Percentiles rank a stretch among this genome's conserved stretches.
These are phyloP conservation scores for Diarsia rubi DNA, from an alignment of 2,888 invertebrate genomes.

Conservation along the genomic window DNA sequence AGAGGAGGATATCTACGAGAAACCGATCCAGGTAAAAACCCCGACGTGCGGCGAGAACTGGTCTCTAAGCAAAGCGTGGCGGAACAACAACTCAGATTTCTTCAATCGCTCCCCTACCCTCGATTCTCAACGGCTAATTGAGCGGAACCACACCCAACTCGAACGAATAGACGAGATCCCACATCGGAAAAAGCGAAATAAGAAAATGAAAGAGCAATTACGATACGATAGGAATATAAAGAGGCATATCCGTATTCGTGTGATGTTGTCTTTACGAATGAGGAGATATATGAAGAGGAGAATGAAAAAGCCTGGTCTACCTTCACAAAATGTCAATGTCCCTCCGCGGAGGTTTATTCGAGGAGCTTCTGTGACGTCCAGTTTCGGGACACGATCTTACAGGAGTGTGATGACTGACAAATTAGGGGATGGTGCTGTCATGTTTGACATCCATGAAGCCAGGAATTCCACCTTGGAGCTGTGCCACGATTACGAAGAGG, in stretches of 20 bases:
- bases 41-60: constrained; percentile 88
- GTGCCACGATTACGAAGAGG: constrained; percentile 87
- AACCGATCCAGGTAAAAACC: constrained; percentile 83
- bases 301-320: constrained; percentile 75
- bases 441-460: constrained; percentile 88
- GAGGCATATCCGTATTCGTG: constrained; percentile 92
- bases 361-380: constrained; percentile 80
- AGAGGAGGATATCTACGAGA: constrained; percentile 87
- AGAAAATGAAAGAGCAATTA: constrained; percentile 86
- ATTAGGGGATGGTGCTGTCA: constrained; percentile 83
- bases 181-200: constrained; percentile 77
- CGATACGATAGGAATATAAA: constrained; percentile 91
- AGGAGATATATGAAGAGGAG: constrained; percentile 88
- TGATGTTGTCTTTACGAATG: constrained; percentile 93
- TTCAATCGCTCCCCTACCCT: constrained; percentile 79
- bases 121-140: constrained; percentile 75
- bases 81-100: constrained; percentile 82
- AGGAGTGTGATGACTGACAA: constrained; percentile 86
- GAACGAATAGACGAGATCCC: constrained; percentile 87
- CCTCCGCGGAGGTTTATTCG: constrained; percentile 84
- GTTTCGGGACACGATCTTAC: constrained; percentile 86
- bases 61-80: constrained; percentile 89
- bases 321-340: constrained; percentile 76
- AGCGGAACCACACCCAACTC: constrained; percentile 75
- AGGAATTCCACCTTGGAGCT: constrained; percentile 86